A percentile compares a stretch with the other conserved stretches of the same genome.
Conservation (phyloP, 1,140 invertebrate genomes). For the Drosophila arizonae region DNA sequence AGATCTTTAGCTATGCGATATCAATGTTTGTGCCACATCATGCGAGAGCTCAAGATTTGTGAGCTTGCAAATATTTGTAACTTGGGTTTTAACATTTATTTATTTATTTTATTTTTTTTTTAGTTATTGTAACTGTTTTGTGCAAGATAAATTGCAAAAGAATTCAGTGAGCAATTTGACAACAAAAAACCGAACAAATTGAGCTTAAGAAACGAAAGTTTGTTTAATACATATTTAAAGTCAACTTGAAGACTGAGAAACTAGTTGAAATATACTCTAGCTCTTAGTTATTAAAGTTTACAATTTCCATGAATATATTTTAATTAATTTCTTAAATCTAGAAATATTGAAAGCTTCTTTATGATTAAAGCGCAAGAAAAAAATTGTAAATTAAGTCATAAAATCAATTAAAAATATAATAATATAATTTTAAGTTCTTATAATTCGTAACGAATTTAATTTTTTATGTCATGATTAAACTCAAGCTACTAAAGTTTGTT, state of each 20-base stretch:
- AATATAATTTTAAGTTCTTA: too few species aligned
- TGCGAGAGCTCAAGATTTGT: constrained; percentile 23
- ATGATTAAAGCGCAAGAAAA: too few species aligned
- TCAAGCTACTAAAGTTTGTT: too few species aligned
- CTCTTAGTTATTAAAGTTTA: not conserved
- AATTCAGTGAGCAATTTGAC: not conserved
- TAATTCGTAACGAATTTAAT: not conserved
- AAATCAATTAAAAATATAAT: too few species aligned
- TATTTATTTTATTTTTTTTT: not conserved
- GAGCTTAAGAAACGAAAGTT: constrained; percentile 9
- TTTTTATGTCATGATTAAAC: too few species aligned
- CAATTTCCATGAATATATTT: too few species aligned
- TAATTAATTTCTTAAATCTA: too few species aligned
- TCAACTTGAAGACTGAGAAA: not conserved
- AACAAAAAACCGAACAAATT: not conserved
- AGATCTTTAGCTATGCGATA: not conserved
- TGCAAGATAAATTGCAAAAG: constrained; percentile 23
- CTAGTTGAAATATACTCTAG: not conserved
- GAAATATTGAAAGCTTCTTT: too few species aligned
- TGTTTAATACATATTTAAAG: not conserved
- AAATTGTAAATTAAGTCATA: too few species aligned
- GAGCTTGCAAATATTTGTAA: constrained; percentile 31
- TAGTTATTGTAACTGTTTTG: constrained; percentile 16
- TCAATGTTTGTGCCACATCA: constrained; percentile 45
- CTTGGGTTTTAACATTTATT: constrained; percentile 14